Conservation (phyloP, 2,888 invertebrate genomes). For the Cancer borealis region DNA sequence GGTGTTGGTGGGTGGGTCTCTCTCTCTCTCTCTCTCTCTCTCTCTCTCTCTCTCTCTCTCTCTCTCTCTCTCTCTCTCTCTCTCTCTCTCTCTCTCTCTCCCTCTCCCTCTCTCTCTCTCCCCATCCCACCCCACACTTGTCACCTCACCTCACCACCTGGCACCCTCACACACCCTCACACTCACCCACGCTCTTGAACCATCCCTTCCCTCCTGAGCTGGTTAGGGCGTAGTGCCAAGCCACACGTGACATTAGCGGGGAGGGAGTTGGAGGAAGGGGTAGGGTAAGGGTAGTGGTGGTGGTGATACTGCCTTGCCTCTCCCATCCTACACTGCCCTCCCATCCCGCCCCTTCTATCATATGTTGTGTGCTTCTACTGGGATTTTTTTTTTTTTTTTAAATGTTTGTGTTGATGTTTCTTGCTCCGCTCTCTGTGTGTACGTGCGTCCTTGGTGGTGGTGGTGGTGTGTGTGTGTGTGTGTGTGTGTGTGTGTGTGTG, state of each 20-base stretch:
- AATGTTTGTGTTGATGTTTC: too few relatives aligned
- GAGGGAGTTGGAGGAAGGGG: background rate
- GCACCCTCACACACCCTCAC: background rate
- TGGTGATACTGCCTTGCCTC: background rate
- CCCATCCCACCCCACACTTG: background rate
- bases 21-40: background rate
- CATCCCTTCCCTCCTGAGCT: background rate
- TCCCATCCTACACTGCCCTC: background rate
- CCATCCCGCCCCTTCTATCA: too few relatives aligned
- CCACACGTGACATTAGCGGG: background rate
- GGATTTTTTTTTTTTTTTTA: too few relatives aligned
- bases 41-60: conserved; percentile 20
- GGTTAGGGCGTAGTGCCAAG: background rate
- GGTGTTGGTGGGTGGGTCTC: background rate
- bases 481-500: too few relatives aligned
- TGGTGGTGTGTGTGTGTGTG: background rate
- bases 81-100: conserved; percentile 14
- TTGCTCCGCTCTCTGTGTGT: background rate
- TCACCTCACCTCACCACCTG: background rate
- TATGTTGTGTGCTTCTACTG: too few relatives aligned
- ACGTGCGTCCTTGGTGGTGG: background rate
- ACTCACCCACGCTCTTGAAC: background rate
- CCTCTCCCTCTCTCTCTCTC: background rate
- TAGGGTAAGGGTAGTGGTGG: background rate
- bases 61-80: conserved; percentile 20